phyloP scores from a whole-genome alignment of 2,888 invertebrate species.

The Lordiphosa fenestrarum region DNA sequence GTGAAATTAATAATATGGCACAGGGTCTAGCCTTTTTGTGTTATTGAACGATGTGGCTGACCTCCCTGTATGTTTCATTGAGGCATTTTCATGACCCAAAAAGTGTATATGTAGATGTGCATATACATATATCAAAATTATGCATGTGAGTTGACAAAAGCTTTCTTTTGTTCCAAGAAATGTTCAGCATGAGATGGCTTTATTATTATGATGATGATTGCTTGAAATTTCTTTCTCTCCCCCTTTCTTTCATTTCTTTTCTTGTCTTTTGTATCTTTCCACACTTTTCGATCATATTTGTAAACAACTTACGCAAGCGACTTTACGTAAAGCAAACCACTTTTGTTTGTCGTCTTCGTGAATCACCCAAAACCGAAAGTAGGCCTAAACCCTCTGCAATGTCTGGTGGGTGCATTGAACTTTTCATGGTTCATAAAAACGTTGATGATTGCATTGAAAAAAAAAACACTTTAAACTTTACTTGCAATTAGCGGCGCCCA shows the following conservation, averaged over 20 bases:
- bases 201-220: slow-evolving; percentile 9
- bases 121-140: background rate
- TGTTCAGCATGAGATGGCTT: slow-evolving; percentile 30
- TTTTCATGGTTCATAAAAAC: background rate
- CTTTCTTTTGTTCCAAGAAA: slow-evolving; percentile 60
- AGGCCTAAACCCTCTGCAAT: slow-evolving; percentile 41
- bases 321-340: slow-evolving; percentile 55
- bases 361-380: slow-evolving; percentile 57
- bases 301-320: slow-evolving; percentile 74
- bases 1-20: slow-evolving; percentile 71
- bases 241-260: slow-evolving; percentile 8
- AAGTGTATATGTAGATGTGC: slow-evolving; percentile 19
- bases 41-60: slow-evolving; percentile 49
- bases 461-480: background rate
- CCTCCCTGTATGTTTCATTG: slow-evolving; percentile 48
- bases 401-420: slow-evolving; percentile 59
- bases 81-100: slow-evolving; percentile 56
- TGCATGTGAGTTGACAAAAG: slow-evolving; percentile 12
- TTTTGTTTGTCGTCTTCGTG: slow-evolving; percentile 33
- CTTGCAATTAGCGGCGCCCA: slow-evolving; percentile 11
- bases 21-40: slow-evolving; percentile 43
- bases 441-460: background rate
- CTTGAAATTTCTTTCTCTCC: slow-evolving; percentile 11
- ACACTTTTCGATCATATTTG: slow-evolving; percentile 47
- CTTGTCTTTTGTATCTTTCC: slow-evolving; percentile 26